Evolutionary conservation across 92 coral and sea anemone genomes (phyloP).

Genomic region (Plumapathes pennacea): DNA sequence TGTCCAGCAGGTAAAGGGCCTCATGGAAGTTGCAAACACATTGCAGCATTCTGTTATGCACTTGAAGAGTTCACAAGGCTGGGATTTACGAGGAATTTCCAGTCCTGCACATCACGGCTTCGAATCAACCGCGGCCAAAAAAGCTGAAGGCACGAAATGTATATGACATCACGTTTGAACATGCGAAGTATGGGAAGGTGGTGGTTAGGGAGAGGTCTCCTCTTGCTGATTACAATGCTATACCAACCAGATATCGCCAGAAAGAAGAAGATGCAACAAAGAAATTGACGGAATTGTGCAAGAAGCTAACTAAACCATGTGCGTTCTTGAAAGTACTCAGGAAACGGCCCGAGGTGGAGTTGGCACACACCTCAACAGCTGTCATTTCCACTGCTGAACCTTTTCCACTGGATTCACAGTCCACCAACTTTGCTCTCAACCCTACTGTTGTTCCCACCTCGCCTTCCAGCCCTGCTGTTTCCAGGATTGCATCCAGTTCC

Average conservation of each 20-base stretch:
- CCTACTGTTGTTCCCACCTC: too few relatives aligned
- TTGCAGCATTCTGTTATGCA: constrained; percentile 53
- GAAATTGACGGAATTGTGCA: constrained; percentile 20
- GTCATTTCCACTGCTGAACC: too few relatives aligned
- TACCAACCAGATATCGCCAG: constrained; percentile 5
- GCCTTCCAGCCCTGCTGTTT: too few relatives aligned
- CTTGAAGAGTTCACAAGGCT: constrained; percentile 45
- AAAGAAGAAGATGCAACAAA: constrained; percentile 5
- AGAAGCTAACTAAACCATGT: constrained; percentile 12
- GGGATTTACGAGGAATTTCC: constrained; percentile 10
- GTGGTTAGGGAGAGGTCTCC: constrained; percentile 3
- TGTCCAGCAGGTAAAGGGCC: constrained; percentile 47
- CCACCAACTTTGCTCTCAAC: too few relatives aligned
- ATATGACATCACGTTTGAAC: constrained; percentile 31
- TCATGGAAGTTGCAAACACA: constrained; percentile 38
- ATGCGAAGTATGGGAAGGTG: constrained; percentile 27
- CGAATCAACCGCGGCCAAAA: constrained; percentile 52
- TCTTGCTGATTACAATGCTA: constrained; percentile 11
- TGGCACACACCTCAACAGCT: too few relatives aligned
- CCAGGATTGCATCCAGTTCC: too few relatives aligned
- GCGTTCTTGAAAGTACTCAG: constrained; percentile 41
- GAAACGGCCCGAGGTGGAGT: too few relatives aligned
- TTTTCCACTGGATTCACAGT: too few relatives aligned
- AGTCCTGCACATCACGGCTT: constrained; percentile 38
- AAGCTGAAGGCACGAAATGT: constrained; percentile 28